A percentile compares a stretch with the other conserved stretches of the same genome.
Conservation (phyloP, 2,888 invertebrate species). For the Blastobasis lacticolella region DNA sequence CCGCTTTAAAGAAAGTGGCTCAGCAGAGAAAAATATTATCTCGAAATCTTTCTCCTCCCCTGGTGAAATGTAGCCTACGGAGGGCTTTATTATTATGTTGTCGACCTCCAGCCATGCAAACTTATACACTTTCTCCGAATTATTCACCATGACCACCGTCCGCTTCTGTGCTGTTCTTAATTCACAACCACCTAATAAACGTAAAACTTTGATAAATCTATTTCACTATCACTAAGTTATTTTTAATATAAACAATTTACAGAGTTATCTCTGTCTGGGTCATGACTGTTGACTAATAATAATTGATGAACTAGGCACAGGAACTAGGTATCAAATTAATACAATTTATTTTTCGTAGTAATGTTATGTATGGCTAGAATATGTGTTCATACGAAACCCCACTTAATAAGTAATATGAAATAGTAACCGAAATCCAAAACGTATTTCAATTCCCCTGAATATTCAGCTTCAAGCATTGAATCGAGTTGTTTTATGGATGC, state of each 20-base stretch:
- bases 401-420: no score
- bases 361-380: no score
- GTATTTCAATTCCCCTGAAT: conserved; percentile 48
- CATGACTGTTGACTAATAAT: no score
- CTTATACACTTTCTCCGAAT: conserved; percentile 63
- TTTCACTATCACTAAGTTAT: no score
- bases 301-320: no score
- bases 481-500: conserved; percentile 37
- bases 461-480: conserved; percentile 22
- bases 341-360: no score
- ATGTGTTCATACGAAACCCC: no score
- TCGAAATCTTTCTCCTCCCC: conserved; percentile 66
- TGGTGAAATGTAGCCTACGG: conserved; percentile 59
- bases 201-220: no score
- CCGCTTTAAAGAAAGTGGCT: conserved; percentile 39
- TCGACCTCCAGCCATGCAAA: conserved; percentile 50
- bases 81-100: conserved; percentile 46
- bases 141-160: conserved; percentile 56
- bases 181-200: conserved; percentile 51
- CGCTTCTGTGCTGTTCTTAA: conserved; percentile 43
- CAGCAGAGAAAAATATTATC: conserved; percentile 47
- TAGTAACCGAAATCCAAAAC: conserved; percentile 51
- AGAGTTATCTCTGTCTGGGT: no score
- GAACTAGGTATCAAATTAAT: no score
- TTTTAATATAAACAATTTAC: no score